Evolutionary conservation across 30 jellyfish, hydroid and myxozoan species (phyloP), one percentile per base, ranked within the genome.

Genomic region (Cassiopea andromeda): DNA sequence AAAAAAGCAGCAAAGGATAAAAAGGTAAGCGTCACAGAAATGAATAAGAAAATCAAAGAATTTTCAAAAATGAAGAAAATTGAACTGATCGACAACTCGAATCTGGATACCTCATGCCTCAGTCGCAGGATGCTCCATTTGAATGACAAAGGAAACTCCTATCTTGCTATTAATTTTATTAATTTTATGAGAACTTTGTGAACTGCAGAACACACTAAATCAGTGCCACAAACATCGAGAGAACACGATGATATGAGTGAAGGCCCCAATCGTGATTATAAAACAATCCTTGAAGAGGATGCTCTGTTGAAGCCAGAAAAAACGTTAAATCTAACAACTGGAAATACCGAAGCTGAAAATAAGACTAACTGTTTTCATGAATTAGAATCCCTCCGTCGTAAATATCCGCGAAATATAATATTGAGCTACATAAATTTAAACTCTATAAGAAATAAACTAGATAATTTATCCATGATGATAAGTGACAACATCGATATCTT

Each of bases 91-190:
- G 93, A 85, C 0, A 85, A 85, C 54, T 74, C 85, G 60, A 85
- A 69, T 48, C 27, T 85, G 50, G 88, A 85, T 85, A 8, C 46
- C 48, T 85, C 93, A 16, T 85, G 93, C 81, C 93, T 73, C 71
- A 71, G 80, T 48, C 66, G 79, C 48, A 85, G 60, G 68, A 71
- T 27, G 58, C 81, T 85, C 60, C 93, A 85, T 54, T 1, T 85
- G 73, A 85, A 85, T 64, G 66, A 54, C 38, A 71, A 85, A 57
- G 93, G 93, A 38, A 64, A 82, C 69, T 44, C 83, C 16, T 66
- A 1, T 64, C 74, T 82, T 43, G 91, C 91, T n/a, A 82, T 1
- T 9, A 46, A 82, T 27, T 82, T 64, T 68, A 67, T 82, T 48
- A 61, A 82, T 7, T 82, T 68, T 64, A 66, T 82, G 64, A 54